Percentiles rank a stretch among this genome's conserved stretches.
Evolutionary conservation across 2,888 invertebrate genomes (phyloP).

Genomic region (Himalopsyche japonica): DNA sequence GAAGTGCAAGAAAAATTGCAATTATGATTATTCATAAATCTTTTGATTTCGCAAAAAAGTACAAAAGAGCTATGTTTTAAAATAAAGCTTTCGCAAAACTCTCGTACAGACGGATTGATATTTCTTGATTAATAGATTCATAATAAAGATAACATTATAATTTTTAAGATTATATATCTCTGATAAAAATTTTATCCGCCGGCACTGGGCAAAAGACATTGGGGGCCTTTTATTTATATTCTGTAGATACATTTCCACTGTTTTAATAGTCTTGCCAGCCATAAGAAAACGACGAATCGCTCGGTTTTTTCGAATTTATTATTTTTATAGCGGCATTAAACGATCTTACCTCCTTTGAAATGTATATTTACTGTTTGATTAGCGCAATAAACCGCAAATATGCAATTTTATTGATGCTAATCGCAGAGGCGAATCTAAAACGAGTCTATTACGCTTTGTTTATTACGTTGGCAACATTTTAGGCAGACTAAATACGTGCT

Average conservation of each 20-base stretch:
- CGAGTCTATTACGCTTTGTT: slow-evolving; percentile 15
- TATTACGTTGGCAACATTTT: slow-evolving; percentile 21
- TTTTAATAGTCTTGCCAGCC: slow-evolving; percentile 19
- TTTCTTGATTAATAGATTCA: no score
- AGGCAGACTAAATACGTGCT: not conserved
- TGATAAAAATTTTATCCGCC: not conserved
- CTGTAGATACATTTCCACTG: slow-evolving; percentile 10
- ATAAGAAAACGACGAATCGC: slow-evolving; percentile 16
- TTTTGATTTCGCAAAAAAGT: no score
- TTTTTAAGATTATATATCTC: no score
- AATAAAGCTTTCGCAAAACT: no score
- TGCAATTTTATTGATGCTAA: slow-evolving; percentile 26
- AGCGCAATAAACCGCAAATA: slow-evolving; percentile 29
- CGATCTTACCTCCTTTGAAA: slow-evolving; percentile 14
- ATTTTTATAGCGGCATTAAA: slow-evolving; percentile 16
- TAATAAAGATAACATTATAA: no score
- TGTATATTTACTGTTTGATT: slow-evolving; percentile 21
- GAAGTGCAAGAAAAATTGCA: no score
- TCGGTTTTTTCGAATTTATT: slow-evolving; percentile 10
- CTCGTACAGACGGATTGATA: no score
- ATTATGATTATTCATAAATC: no score
- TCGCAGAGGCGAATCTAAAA: slow-evolving; percentile 5
- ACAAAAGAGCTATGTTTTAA: no score
- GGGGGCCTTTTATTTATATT: slow-evolving; percentile 15
- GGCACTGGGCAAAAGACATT: slow-evolving; percentile 5